phyloP scores from a whole-genome alignment of 2,888 invertebrate species.

The Clistopyga incitator region DNA sequence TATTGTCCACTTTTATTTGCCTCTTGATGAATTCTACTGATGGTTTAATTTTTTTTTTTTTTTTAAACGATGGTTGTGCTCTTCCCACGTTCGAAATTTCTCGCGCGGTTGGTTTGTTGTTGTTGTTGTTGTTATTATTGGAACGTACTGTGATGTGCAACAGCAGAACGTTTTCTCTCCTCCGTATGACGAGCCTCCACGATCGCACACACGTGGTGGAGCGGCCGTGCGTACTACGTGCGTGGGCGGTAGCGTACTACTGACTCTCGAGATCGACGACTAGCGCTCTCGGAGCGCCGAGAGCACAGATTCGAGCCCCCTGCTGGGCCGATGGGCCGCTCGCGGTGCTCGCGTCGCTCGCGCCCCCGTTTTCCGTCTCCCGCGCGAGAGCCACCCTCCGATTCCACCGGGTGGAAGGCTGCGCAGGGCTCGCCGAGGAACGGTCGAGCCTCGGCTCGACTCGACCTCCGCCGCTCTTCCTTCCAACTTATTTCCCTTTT shows the following conservation, averaged over 20 bases:
- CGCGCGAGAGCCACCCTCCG: slow-evolving; percentile 60
- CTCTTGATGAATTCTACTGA: not conserved
- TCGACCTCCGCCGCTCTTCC: not conserved
- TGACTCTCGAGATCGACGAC: slow-evolving; percentile 76
- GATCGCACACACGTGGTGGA: slow-evolving; percentile 82
- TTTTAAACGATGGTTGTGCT: not conserved
- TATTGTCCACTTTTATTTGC: not conserved
- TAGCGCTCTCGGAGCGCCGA: slow-evolving; percentile 73
- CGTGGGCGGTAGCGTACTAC: slow-evolving; percentile 85
- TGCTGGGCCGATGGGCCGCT: slow-evolving; percentile 74
- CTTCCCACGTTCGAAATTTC: slow-evolving; percentile 34
- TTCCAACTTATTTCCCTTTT: not conserved
- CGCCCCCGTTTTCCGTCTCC: slow-evolving; percentile 61
- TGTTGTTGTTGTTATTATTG: slow-evolving; percentile 3
- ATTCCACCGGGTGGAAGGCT: slow-evolving; percentile 59
- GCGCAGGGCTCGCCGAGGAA: slow-evolving; percentile 43
- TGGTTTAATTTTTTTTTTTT: not conserved
- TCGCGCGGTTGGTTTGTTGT: too few relatives aligned
- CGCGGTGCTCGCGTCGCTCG: slow-evolving; percentile 71
- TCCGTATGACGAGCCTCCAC: slow-evolving; percentile 83
- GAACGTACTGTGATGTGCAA: not conserved
- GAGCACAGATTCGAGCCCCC: slow-evolving; percentile 84
- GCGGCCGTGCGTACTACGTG: slow-evolving; percentile 86
- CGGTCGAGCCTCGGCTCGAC: slow-evolving; percentile 6
- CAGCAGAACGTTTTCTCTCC: slow-evolving; percentile 83